Evolutionary conservation across 1,140 invertebrate species (phyloP).

Genomic region (Drosophila fuyamai): DNA sequence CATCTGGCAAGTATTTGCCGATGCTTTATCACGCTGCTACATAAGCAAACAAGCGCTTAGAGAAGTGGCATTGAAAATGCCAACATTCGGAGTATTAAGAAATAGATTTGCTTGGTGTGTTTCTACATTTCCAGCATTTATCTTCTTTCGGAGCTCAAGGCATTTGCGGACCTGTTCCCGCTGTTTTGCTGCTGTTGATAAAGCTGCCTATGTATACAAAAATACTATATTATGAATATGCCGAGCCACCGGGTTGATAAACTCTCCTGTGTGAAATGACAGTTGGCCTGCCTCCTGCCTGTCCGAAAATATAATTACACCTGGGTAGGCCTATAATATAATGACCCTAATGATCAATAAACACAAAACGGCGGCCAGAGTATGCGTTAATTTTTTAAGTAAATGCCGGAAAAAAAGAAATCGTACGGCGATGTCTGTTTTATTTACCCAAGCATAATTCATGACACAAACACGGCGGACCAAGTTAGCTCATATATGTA

Average conservation of each 20-base stretch:
- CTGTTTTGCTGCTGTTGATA: slow-evolving; percentile 50
- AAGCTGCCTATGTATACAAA: slow-evolving; percentile 66
- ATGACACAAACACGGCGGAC: slow-evolving; percentile 52
- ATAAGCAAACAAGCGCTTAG: slow-evolving; percentile 29
- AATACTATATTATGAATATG: slow-evolving; percentile 26
- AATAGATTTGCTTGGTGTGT: slow-evolving; percentile 26
- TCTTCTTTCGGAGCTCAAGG: slow-evolving; percentile 54
- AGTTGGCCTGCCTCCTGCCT: slow-evolving; percentile 42
- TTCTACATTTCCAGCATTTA: slow-evolving; percentile 48
- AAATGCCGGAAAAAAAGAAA: slow-evolving; percentile 60
- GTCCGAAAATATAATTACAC: slow-evolving; percentile 47
- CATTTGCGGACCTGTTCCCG: slow-evolving; percentile 42
- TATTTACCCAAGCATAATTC: slow-evolving; percentile 73
- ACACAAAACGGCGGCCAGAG: slow-evolving; percentile 39
- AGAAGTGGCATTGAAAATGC: slow-evolving; percentile 53
- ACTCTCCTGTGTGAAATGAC: slow-evolving; percentile 70
- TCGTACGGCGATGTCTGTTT: slow-evolving; percentile 22
- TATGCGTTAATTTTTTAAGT: slow-evolving; percentile 78
- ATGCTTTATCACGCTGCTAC: slow-evolving; percentile 51
- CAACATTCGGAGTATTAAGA: slow-evolving; percentile 47
- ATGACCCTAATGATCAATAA: slow-evolving; percentile 80
- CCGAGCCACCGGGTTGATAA: slow-evolving; percentile 62
- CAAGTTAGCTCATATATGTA: slow-evolving; percentile 41
- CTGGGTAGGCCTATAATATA: slow-evolving; percentile 29
- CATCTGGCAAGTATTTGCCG: slow-evolving; percentile 65